Evolutionary conservation across 1,140 invertebrate species (phyloP), one percentile per base, ranked within the genome.

Genomic region (Drosophila bocqueti): DNA sequence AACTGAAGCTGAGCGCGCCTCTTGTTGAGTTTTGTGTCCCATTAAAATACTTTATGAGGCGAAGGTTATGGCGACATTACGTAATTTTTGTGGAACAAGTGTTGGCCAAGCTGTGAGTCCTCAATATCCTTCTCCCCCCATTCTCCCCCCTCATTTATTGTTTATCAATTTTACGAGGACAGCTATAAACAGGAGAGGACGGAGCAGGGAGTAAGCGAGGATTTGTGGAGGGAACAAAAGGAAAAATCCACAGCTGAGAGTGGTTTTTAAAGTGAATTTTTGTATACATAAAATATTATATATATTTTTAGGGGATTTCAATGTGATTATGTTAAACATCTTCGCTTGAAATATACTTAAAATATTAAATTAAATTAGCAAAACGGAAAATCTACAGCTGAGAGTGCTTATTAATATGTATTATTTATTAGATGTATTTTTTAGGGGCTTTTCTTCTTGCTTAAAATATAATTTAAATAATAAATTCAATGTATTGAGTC

Each of bases 161-260:
- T 83, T 76, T 76, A 83, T 83, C 76, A 84, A 83, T 84, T 83
- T 83, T 84, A 83, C 55, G 81, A 59, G 47, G 49, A 13, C 5
- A 29, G 34, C 64, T 26, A 81, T 65, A 76, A 81, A 81, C 45
- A 13, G 36, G 21, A 16, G 10, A 24, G 24, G 29, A 38, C 11
- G 16, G 9, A 13, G 9, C 6, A 0, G 10, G 18, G 11, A 34
- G 26, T 11, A 34, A 21, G 15, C 24, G 2, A 6, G 21, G 34
- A 49, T 47, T 34, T 47, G n/a, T 13, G 11, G 3, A n/a, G 54
- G 47, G 13, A 10, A 24, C 9, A 40, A 29, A 26, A 31, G n/a
- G 8, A n/a, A 11, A 59, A n/a, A 21, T 24, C 2, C 16, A 40
- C 52, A 54, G 4, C 11, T 18, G 5, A 52, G n/a, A 18, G 10